Conservation (phyloP, 2,888 invertebrate species). For the Diaprepes abbreviatus region DNA sequence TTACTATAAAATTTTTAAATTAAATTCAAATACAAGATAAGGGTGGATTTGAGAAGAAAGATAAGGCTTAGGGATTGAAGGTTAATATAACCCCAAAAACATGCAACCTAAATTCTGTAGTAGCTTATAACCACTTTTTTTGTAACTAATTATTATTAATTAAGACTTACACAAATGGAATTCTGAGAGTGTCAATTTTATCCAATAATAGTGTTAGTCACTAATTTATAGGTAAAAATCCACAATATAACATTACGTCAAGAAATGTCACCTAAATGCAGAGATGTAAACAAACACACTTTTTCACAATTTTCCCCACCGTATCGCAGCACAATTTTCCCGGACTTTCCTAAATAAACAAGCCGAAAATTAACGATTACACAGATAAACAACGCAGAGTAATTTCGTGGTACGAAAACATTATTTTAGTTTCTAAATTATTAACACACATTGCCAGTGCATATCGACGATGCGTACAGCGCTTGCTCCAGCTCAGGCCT, state of each 20-base stretch:
- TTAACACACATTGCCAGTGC: slow-evolving; percentile 50
- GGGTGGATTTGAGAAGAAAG: not conserved
- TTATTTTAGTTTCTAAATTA: slow-evolving; percentile 51
- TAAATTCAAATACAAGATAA: not conserved
- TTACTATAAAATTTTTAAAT: too few species aligned
- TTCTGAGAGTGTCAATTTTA: not conserved
- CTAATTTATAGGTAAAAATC: slow-evolving; percentile 10
- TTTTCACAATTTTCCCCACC: slow-evolving; percentile 19
- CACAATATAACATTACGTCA: slow-evolving; percentile 23
- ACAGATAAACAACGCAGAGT: slow-evolving; percentile 22
- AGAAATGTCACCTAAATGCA: slow-evolving; percentile 35
- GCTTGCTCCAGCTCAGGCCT: slow-evolving; percentile 44
- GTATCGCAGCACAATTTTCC: slow-evolving; percentile 4
- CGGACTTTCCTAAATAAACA: slow-evolving; percentile 24
- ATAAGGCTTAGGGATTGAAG: not conserved
- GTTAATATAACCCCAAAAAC: slow-evolving; percentile 4
- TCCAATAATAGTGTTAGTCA: slow-evolving; percentile 9
- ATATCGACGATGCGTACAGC: slow-evolving; percentile 50
- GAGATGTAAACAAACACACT: slow-evolving; percentile 45
- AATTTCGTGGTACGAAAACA: slow-evolving; percentile 39
- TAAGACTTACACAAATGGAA: not conserved
- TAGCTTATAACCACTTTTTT: too few species aligned
- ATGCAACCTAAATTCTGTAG: not conserved
- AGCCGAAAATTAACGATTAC: slow-evolving; percentile 28
- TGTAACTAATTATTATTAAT: not conserved